Percentiles rank a stretch among this genome's conserved stretches.
phyloP scores from a whole-genome alignment of 2,113 vertebrate species.

The Urocolius indicus region DNA sequence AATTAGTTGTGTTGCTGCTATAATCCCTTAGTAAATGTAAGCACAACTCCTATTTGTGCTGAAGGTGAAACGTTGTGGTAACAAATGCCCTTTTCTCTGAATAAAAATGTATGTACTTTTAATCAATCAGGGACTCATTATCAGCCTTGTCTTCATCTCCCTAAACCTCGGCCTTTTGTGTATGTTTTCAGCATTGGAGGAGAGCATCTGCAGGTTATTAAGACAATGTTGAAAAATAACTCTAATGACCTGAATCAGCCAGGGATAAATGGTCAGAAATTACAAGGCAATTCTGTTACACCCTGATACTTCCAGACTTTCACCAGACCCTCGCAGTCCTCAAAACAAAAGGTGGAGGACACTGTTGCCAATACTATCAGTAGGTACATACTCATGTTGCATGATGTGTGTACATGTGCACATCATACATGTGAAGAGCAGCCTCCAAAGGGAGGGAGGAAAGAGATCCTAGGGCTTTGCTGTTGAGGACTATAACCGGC shows the following conservation, averaged over 20 bases:
- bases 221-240: conserved; percentile 63
- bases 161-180: conserved; percentile 68
- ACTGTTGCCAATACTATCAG: background rate
- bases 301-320: background rate
- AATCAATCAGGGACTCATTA: conserved; percentile 84
- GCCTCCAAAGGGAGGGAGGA: accelerated
- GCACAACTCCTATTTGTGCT: conserved; percentile 72
- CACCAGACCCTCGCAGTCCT: background rate
- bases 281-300: background rate
- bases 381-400: accelerated
- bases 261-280: conserved; percentile 20
- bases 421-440: accelerated
- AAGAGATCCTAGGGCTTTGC: background rate
- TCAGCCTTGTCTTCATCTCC: conserved; percentile 72
- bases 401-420: accelerated
- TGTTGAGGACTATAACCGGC: background rate
- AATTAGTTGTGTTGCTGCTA: conserved; percentile 77
- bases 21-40: conserved; percentile 78
- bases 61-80: conserved; percentile 80
- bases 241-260: conserved; percentile 66
- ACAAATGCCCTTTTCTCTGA: conserved; percentile 78
- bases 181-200: conserved; percentile 17
- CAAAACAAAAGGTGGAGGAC: background rate
- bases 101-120: conserved; percentile 82
- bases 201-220: conserved; percentile 67